These are phyloP conservation scores for Julus scandinavius DNA, from an alignment of 2,888 invertebrate genomes.

Conservation along the genomic window DNA sequence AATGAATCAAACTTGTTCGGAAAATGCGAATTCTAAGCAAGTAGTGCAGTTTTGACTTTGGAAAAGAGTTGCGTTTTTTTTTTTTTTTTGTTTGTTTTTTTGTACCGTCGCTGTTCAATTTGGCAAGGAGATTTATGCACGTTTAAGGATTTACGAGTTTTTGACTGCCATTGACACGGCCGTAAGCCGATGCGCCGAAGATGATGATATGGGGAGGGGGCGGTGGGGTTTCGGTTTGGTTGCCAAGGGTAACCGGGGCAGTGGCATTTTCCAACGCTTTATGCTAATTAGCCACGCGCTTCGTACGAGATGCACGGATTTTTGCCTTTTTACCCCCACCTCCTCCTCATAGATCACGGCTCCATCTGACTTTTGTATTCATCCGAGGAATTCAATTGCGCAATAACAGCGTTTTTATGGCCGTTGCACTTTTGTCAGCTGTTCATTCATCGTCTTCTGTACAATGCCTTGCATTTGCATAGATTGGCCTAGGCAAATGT, in stretches of 20 bases:
- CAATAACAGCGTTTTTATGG: slow-evolving; percentile 28
- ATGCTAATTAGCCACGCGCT: slow-evolving; percentile 35
- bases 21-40: too few relatives aligned
- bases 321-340: not conserved
- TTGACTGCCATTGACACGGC: slow-evolving; percentile 20
- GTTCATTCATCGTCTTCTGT: not conserved
- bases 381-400: slow-evolving; percentile 35
- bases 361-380: slow-evolving; percentile 11
- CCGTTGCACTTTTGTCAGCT: slow-evolving; percentile 26
- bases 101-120: not conserved
- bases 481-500: not conserved
- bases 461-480: not conserved
- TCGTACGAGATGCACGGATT: not conserved
- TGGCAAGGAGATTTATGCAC: not conserved
- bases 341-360: not conserved
- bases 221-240: not conserved
- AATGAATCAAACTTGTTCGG: too few relatives aligned
- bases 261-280: slow-evolving; percentile 16
- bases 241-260: not conserved
- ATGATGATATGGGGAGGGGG: not conserved
- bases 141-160: slow-evolving; percentile 6
- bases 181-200: slow-evolving; percentile 18
- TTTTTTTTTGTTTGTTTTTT: too few relatives aligned
- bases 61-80: too few relatives aligned
- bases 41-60: too few relatives aligned